These are phyloP conservation scores for Drosophila persimilis DNA, from an alignment of 1,140 invertebrate species.

Conservation along the genomic window DNA sequence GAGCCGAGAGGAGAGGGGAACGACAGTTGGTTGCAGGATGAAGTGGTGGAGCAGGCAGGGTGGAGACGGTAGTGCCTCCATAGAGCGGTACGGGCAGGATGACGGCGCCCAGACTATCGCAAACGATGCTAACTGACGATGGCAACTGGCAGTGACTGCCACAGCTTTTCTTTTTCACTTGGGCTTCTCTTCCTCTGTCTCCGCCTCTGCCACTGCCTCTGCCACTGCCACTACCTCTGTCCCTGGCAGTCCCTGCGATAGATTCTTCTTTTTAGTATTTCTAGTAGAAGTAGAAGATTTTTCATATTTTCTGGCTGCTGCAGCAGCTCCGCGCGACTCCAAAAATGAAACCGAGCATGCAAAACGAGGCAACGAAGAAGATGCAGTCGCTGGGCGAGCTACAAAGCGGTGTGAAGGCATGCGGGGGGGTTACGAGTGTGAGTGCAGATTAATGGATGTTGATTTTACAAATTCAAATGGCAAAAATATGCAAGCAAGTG, in stretches of 20 bases:
- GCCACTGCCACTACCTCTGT: too few species aligned
- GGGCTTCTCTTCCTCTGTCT: background rate
- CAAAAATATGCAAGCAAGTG: slow-evolving; percentile 81
- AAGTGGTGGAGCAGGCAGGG: background rate
- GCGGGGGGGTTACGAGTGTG: slow-evolving; percentile 36
- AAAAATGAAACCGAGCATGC: slow-evolving; percentile 78
- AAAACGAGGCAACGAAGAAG: slow-evolving; percentile 71
- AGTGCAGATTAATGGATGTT: slow-evolving; percentile 80
- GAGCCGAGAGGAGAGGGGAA: slow-evolving; percentile 3
- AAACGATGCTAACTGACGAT: slow-evolving; percentile 62
- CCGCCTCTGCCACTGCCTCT: too few species aligned
- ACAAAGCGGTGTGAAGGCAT: slow-evolving; percentile 18
- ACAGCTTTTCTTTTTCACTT: slow-evolving; percentile 50
- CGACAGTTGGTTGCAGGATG: background rate
- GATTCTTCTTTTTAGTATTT: slow-evolving; percentile 47
- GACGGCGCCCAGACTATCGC: slow-evolving; percentile 54
- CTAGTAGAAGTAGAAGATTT: slow-evolving; percentile 69
- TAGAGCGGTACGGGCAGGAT: slow-evolving; percentile 10
- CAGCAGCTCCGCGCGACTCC: slow-evolving; percentile 50
- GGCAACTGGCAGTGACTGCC: slow-evolving; percentile 75
- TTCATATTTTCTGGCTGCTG: slow-evolving; percentile 77
- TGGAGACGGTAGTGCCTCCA: too few species aligned
- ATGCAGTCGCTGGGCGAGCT: slow-evolving; percentile 40
- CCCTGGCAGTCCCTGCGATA: slow-evolving; percentile 69
- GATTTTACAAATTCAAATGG: slow-evolving; percentile 82